A percentile compares a stretch with the other conserved stretches of the same genome.
Evolutionary conservation across 53 echinoderm and acorn worm species (phyloP).

Genomic region (Crossaster papposus): DNA sequence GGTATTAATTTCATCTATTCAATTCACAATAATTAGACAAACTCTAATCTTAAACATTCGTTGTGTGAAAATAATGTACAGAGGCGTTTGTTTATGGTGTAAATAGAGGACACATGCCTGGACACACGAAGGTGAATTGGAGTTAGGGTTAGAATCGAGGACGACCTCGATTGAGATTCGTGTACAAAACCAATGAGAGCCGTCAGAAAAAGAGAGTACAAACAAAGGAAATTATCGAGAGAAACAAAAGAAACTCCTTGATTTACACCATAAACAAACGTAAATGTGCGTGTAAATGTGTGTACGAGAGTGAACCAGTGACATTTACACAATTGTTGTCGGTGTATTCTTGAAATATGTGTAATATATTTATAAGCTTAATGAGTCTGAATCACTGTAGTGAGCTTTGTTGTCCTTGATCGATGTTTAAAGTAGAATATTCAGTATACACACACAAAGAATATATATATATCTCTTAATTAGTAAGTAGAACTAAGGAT

Average conservation of each 20-base stretch:
- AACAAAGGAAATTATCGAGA: no score
- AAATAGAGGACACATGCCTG: no score
- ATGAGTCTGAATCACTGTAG: background rate
- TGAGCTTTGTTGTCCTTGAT: conserved; percentile 28
- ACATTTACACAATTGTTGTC: background rate
- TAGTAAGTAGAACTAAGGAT: background rate
- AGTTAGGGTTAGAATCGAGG: no score
- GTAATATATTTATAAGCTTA: conserved; percentile 5
- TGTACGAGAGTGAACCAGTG: conserved; percentile 34
- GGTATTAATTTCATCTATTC: conserved; percentile 15
- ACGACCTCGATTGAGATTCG: no score
- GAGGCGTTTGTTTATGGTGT: no score
- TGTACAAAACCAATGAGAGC: no score
- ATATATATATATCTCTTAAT: conserved; percentile 14
- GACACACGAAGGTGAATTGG: no score
- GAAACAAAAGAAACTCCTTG: no score
- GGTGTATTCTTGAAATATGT: conserved; percentile 1
- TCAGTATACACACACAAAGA: conserved; percentile 4
- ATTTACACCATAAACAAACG: no score
- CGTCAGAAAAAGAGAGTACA: no score
- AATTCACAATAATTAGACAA: no score
- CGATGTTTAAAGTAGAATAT: conserved; percentile 21
- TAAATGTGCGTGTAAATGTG: no score
- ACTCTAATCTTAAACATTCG: background rate
- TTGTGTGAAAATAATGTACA: conserved; percentile 21